A percentile compares a stretch with the other conserved stretches of the same genome.
These are phyloP conservation scores for Furcifer pardalis DNA, from an alignment of 2,797 vertebrate species.

Conservation along the genomic window DNA sequence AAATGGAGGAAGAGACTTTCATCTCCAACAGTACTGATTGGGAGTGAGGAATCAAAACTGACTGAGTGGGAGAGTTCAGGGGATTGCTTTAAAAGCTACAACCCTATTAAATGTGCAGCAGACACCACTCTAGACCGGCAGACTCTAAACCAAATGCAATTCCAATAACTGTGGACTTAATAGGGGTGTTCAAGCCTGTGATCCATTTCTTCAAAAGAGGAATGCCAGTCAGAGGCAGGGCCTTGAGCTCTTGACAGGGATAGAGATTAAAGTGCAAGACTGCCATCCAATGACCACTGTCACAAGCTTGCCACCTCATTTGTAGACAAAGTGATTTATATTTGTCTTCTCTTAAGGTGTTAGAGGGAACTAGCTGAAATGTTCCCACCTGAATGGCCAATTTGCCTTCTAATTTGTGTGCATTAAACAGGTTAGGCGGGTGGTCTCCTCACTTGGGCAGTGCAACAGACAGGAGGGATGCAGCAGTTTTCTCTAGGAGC, in stretches of 20 bases:
- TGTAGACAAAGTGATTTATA: background rate
- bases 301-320: background rate
- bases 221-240: background rate
- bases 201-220: constrained; percentile 12
- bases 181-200: background rate
- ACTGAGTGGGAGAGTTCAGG: constrained; percentile 28
- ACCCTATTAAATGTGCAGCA: background rate
- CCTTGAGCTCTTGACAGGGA: constrained; percentile 6
- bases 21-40: constrained; percentile 1
- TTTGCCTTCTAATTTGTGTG: background rate
- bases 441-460: background rate
- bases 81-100: constrained; percentile 4
- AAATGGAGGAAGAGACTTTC: constrained; percentile 37
- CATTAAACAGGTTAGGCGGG: background rate
- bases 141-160: background rate
- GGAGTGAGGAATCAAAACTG: constrained; percentile 29
- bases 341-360: background rate
- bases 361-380: background rate
- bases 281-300: constrained; percentile 8
- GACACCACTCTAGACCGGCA: background rate
- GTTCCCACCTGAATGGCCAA: background rate
- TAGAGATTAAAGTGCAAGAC: background rate
- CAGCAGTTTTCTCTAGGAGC: background rate
- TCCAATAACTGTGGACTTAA: constrained; percentile 5
- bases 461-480: background rate